Percentiles rank a stretch among this genome's conserved stretches.
Evolutionary conservation across 2,797 vertebrate genomes (phyloP).

Genomic region (Siniperca obscura): DNA sequence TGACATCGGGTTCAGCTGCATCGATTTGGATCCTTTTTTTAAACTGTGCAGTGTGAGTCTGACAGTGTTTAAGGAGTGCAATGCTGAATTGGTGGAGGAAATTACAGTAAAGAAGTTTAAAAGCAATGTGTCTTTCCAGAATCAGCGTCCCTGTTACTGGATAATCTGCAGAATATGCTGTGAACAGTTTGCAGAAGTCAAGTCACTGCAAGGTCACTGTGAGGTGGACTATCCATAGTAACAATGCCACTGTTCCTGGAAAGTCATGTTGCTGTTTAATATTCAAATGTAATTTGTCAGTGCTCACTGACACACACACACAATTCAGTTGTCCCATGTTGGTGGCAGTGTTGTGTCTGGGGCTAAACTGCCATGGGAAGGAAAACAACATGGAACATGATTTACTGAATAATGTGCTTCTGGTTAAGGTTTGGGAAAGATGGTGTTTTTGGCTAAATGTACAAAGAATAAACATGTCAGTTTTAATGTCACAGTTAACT

Average conservation of each 20-base stretch:
- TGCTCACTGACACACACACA: neutral
- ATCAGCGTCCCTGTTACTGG: too few relatives aligned
- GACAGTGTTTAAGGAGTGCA: neutral
- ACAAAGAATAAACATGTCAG: neutral
- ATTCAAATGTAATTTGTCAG: conserved; percentile 17
- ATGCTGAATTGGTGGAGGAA: neutral
- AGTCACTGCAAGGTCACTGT: neutral
- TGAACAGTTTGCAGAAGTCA: neutral
- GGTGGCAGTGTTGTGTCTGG: neutral
- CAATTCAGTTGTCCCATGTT: neutral
- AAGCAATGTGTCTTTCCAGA: neutral
- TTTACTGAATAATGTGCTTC: neutral
- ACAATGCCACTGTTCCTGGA: neutral
- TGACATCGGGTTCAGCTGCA: too few relatives aligned
- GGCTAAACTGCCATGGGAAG: neutral
- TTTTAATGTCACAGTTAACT: neutral
- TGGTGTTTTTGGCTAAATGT: neutral
- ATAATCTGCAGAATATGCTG: too few relatives aligned
- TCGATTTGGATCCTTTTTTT: too few relatives aligned
- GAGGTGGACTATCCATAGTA: neutral
- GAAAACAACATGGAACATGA: neutral
- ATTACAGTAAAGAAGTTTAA: too few relatives aligned
- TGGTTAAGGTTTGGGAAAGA: neutral
- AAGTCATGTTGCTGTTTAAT: neutral
- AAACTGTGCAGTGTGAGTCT: too few relatives aligned